Percentiles rank a stretch among this genome's conserved stretches.
These are phyloP conservation scores for Penaeus monodon DNA, from an alignment of 2,888 invertebrate species.

Conservation along the genomic window DNA sequence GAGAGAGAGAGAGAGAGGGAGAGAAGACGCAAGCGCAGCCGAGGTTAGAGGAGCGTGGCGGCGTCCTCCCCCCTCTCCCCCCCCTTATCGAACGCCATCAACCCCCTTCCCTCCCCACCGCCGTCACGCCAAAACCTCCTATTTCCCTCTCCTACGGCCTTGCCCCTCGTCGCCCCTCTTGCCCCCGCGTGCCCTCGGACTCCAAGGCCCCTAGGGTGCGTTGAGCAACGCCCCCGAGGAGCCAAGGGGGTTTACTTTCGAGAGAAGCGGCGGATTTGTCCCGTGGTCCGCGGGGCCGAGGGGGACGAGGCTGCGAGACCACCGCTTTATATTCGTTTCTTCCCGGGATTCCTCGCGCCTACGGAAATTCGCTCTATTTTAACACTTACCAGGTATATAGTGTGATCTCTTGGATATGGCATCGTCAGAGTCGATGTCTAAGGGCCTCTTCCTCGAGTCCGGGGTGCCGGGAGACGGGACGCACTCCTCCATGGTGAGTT, in stretches of 20 bases:
- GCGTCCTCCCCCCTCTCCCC: neutral
- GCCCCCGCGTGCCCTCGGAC: neutral
- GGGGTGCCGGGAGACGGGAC: conserved; percentile 64
- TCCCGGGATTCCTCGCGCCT: too few species aligned
- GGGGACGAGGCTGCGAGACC: too few species aligned
- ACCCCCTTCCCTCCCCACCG: neutral
- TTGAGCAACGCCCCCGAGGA: too few species aligned
- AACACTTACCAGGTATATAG: conserved; percentile 63
- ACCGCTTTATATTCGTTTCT: too few species aligned
- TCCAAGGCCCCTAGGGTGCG: neutral
- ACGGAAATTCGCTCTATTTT: too few species aligned
- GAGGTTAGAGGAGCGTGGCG: too few species aligned
- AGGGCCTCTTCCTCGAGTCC: conserved; percentile 63
- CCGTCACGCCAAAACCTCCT: neutral
- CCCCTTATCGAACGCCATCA: neutral
- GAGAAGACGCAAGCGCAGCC: too few species aligned
- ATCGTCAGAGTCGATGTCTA: conserved; percentile 64
- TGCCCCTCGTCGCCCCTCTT: neutral
- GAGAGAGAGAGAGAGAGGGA: too few species aligned
- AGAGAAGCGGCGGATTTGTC: too few species aligned
- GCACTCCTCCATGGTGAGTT: conserved; percentile 61
- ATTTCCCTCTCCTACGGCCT: neutral
- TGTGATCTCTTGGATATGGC: conserved; percentile 65
- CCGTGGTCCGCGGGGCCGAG: too few species aligned
- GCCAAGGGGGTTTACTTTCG: too few species aligned